phyloP scores from a whole-genome alignment of 2,113 vertebrate species.

The Bambusicola thoracicus region DNA sequence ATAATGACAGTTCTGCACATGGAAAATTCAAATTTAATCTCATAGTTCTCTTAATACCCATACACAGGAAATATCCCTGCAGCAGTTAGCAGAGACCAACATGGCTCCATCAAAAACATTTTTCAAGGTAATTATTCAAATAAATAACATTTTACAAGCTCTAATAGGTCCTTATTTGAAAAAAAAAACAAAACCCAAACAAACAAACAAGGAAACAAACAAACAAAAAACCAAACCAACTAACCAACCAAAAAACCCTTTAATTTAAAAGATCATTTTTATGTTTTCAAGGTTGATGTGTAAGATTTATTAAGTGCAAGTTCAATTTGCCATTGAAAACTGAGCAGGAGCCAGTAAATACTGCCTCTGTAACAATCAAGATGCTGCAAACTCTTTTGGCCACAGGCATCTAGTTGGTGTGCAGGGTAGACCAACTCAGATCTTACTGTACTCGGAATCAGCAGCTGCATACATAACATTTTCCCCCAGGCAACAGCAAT shows the following conservation, averaged over 20 bases:
- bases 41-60: background rate
- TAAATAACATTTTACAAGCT: background rate
- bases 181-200: background rate
- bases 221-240: too few relatives aligned
- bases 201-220: too few relatives aligned
- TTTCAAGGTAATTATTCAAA: background rate
- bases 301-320: background rate
- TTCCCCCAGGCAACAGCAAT: background rate
- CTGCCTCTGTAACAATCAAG: background rate
- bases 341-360: background rate
- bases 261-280: background rate
- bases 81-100: background rate
- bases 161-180: background rate
- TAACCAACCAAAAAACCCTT: too few relatives aligned
- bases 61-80: background rate
- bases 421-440: background rate
- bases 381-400: background rate
- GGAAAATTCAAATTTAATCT: background rate
- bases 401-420: background rate
- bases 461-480: background rate
- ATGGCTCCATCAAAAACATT: background rate
- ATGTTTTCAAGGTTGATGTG: background rate
- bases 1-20: background rate
- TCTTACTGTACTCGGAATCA: background rate
- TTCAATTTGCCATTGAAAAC: background rate